phyloP scores from a whole-genome alignment of 2,113 vertebrate genomes.

The Neoarius graeffei region DNA sequence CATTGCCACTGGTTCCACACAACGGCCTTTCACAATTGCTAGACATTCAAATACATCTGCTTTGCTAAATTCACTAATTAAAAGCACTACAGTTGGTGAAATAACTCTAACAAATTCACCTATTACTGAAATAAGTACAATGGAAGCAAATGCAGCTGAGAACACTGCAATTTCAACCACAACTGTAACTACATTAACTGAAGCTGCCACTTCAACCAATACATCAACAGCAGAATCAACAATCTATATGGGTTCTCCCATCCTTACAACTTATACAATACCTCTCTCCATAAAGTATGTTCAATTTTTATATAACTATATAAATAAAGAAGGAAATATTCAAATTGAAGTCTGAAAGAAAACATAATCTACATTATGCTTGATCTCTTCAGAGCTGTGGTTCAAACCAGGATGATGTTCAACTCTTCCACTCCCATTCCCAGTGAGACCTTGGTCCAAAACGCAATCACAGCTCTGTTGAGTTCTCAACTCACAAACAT shows the following conservation, averaged over 20 bases:
- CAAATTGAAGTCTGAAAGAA: background rate
- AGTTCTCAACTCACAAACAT: background rate
- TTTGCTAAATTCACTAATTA: background rate
- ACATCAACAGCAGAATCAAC: background rate
- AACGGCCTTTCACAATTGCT: background rate
- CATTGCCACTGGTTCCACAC: background rate
- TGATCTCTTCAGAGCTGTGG: background rate
- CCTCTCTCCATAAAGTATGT: background rate
- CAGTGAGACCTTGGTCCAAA: conserved; percentile 31
- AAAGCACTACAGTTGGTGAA: background rate
- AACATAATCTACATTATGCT: background rate
- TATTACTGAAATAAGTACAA: background rate
- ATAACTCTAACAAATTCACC: background rate
- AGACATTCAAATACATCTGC: background rate
- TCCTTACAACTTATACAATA: background rate
- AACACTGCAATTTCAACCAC: background rate
- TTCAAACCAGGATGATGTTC: conserved; percentile 26
- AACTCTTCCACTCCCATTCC: conserved; percentile 27
- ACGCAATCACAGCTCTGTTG: background rate
- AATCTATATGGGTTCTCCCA: background rate
- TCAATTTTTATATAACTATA: background rate
- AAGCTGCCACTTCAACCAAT: background rate
- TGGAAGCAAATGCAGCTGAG: background rate
- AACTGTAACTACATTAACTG: background rate
- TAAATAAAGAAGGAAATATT: background rate